phyloP scores from a whole-genome alignment of 2,113 vertebrate species.

The Callocephalon fimbriatum region DNA sequence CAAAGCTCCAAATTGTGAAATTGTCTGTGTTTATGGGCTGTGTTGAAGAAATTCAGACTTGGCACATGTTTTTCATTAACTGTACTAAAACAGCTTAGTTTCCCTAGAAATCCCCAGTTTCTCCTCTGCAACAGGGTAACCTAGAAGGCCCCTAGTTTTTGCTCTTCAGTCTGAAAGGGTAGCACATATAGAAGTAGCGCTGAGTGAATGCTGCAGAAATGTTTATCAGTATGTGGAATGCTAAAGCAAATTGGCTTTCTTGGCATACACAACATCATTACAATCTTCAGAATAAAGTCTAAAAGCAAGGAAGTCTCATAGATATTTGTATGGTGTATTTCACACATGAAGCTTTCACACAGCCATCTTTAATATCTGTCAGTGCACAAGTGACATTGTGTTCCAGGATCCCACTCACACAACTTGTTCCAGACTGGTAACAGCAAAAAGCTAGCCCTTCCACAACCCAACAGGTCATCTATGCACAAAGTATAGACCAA shows the following conservation, averaged over 20 bases:
- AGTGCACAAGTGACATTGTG: neutral
- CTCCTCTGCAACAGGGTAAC: conserved; percentile 16
- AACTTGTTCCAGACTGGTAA: neutral
- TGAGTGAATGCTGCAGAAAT: conserved; percentile 39
- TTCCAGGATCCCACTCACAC: neutral
- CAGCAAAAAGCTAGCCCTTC: neutral
- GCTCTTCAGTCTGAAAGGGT: conserved; percentile 34
- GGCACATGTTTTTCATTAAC: conserved; percentile 60
- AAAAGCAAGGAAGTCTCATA: neutral
- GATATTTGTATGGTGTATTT: neutral
- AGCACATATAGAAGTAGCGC: conserved; percentile 10
- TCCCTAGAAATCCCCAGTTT: conserved; percentile 45
- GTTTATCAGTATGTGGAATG: neutral
- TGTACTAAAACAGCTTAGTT: conserved; percentile 26
- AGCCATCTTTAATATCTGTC: neutral
- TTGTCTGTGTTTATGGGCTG: neutral
- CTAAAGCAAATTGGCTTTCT: conserved; percentile 16
- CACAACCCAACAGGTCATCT: accelerated
- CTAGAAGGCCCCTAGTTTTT: conserved; percentile 49
- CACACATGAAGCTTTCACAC: neutral
- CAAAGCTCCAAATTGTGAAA: conserved; percentile 5
- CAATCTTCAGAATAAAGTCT: neutral
- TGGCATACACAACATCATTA: neutral
- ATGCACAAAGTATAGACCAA: neutral
- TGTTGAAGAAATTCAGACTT: conserved; percentile 30